A percentile compares a stretch with the other conserved stretches of the same genome.
Evolutionary conservation across 2,113 vertebrate species (phyloP).

Genomic region (Sinocyclocheilus rhinocerous): DNA sequence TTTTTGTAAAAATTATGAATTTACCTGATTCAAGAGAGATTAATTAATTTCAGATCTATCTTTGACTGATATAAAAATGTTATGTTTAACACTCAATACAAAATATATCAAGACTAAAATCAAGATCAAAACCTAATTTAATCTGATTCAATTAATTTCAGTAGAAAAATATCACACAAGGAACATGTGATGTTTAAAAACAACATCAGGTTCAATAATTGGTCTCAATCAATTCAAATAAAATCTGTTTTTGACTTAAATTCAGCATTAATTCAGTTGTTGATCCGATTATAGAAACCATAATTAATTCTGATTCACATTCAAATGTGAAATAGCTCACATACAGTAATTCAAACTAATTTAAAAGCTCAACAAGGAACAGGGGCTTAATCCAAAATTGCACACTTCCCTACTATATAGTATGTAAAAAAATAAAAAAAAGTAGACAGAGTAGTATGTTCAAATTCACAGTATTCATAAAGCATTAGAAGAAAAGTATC

Average conservation of each 20-base stretch:
- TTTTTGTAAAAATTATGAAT: too few relatives aligned
- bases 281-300: too few relatives aligned
- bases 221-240: neutral
- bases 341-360: too few relatives aligned
- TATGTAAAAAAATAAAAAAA: too few relatives aligned
- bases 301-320: too few relatives aligned
- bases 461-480: too few relatives aligned
- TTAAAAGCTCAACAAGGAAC: too few relatives aligned
- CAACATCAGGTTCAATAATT: neutral
- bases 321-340: too few relatives aligned
- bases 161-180: neutral
- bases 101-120: neutral
- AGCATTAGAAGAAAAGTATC: too few relatives aligned
- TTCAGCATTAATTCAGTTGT: neutral
- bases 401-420: too few relatives aligned
- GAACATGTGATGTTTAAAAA: neutral
- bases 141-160: neutral
- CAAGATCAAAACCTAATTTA: neutral
- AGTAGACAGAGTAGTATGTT: too few relatives aligned
- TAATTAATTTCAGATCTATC: neutral
- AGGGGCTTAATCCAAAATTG: too few relatives aligned
- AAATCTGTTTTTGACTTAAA: neutral
- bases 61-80: neutral
- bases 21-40: neutral
- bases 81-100: neutral